Evolutionary conservation across 2,797 vertebrate genomes (phyloP).

Genomic region (Ctenopoma kingsleyae): DNA sequence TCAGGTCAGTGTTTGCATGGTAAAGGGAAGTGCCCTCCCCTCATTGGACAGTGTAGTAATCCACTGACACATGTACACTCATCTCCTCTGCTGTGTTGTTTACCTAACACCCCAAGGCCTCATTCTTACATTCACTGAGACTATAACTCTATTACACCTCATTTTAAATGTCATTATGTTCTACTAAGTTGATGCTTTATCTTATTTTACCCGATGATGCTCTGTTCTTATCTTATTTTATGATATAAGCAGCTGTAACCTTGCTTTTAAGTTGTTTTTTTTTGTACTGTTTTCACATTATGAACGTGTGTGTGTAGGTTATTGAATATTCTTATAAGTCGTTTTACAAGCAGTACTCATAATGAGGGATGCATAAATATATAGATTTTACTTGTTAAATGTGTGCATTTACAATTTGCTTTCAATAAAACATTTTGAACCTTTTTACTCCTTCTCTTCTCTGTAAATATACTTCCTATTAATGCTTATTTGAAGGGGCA

Average conservation of each 20-base stretch:
- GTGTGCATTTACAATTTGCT: too few relatives aligned
- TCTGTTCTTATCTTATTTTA: background rate
- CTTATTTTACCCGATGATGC: background rate
- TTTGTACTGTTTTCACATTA: too few relatives aligned
- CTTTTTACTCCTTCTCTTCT: background rate
- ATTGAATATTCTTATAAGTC: background rate
- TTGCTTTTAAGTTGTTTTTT: too few relatives aligned
- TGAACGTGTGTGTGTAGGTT: background rate
- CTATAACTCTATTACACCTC: background rate
- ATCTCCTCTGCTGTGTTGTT: background rate
- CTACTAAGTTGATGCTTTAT: background rate
- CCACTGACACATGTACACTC: slow-evolving; percentile 9
- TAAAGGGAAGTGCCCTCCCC: slow-evolving; percentile 54
- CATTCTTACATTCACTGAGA: too few relatives aligned
- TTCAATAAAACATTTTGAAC: background rate
- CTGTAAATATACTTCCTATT: background rate
- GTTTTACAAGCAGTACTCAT: too few relatives aligned
- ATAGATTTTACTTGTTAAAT: too few relatives aligned
- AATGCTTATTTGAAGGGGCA: background rate
- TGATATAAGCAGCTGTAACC: background rate
- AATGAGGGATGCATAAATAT: background rate
- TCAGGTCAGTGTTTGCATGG: slow-evolving; percentile 7
- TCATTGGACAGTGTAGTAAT: slow-evolving; percentile 43
- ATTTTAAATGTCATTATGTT: background rate
- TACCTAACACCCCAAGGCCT: background rate